Conservation (phyloP, 1,140 invertebrate species). For the Listronotus oregonensis region DNA sequence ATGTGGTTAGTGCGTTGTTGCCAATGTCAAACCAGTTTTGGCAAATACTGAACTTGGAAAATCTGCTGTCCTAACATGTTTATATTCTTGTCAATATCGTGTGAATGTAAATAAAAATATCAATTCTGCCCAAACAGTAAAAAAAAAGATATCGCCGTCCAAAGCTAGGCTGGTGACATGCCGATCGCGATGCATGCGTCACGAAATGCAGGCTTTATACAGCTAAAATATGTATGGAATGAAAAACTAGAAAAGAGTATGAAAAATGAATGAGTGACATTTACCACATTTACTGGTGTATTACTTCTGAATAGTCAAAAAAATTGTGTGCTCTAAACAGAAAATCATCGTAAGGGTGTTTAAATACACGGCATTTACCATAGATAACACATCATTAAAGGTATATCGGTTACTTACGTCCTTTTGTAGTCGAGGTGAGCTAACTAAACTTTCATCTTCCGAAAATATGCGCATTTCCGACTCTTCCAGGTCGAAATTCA, state of each 20-base stretch:
- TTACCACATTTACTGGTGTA: constrained; percentile 15
- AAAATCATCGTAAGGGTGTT: constrained; percentile 1
- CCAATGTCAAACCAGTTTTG: no score
- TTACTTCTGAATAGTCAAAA: constrained; percentile 13
- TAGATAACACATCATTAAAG: background rate
- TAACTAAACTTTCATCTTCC: constrained; percentile 75
- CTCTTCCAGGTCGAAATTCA: constrained; percentile 84
- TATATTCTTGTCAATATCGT: no score
- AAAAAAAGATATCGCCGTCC: no score
- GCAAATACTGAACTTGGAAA: no score
- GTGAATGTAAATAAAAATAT: no score
- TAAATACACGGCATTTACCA: no score
- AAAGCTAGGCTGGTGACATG: no score
- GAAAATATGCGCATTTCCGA: constrained; percentile 84
- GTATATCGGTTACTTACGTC: constrained; percentile 45
- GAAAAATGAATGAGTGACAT: constrained; percentile 5
- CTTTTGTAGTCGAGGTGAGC: constrained; percentile 60
- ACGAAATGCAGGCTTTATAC: no score
- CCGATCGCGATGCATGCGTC: no score
- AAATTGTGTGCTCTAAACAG: constrained; percentile 21
- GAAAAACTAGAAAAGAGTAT: constrained; percentile 3
- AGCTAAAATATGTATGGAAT: background rate
- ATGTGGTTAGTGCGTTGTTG: no score
- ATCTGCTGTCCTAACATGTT: no score
- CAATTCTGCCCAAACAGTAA: no score